phyloP scores from a whole-genome alignment of 2,113 vertebrate species.

The Oryzias javanicus region DNA sequence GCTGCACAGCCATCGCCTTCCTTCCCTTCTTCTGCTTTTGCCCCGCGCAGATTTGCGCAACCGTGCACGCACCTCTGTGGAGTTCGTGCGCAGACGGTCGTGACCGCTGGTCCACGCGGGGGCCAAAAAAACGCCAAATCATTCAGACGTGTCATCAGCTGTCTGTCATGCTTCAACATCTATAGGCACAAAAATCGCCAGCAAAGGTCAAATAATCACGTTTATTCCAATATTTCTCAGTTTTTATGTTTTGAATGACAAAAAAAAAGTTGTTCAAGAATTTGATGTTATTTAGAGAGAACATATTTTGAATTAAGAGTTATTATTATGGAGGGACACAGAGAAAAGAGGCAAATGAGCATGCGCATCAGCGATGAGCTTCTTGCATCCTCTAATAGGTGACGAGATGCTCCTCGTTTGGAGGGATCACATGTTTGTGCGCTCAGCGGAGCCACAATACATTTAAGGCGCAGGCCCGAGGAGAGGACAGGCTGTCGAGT shows the following conservation, averaged over 20 bases:
- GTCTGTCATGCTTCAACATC: neutral
- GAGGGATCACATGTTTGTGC: conserved; percentile 72
- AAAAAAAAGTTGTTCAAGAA: too few species aligned
- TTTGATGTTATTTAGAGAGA: too few species aligned
- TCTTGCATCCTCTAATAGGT: conserved; percentile 65
- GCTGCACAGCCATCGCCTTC: conserved; percentile 7
- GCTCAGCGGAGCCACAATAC: conserved; percentile 53
- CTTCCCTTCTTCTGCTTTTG: conserved; percentile 45
- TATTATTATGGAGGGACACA: neutral
- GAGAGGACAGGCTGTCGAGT: conserved; percentile 5
- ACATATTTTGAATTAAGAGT: neutral
- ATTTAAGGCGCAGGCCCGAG: conserved; percentile 36
- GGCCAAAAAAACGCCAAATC: neutral
- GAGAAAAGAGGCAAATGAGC: neutral
- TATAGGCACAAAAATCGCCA: too few species aligned
- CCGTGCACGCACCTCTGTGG: neutral
- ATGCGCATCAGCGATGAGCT: conserved; percentile 14
- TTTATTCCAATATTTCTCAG: too few species aligned
- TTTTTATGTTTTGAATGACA: too few species aligned
- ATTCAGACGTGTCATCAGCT: conserved; percentile 6
- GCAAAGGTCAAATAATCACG: too few species aligned
- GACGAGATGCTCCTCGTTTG: conserved; percentile 74
- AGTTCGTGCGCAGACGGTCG: neutral
- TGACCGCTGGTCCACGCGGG: conserved; percentile 20
- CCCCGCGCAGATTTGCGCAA: conserved; percentile 19